phyloP scores from a whole-genome alignment of 2,888 invertebrate genomes.

The Bembecia ichneumoniformis region DNA sequence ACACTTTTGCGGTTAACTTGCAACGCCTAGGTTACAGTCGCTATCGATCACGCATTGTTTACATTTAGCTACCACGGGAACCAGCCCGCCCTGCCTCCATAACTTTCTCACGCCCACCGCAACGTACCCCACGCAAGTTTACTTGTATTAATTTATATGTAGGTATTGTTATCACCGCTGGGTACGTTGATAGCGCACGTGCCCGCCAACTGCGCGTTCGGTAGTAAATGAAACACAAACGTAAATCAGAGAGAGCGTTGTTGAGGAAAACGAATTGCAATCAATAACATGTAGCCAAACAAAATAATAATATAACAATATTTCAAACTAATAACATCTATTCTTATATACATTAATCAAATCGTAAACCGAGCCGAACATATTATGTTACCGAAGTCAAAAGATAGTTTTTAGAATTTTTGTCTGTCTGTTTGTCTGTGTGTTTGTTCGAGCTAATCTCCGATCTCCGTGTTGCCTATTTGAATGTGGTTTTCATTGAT shows the following conservation, averaged over 20 bases:
- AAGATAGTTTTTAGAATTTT: too few species aligned
- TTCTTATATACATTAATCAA: too few species aligned
- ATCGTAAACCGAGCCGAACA: too few species aligned
- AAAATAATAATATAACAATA: background rate
- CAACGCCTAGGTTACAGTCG: constrained; percentile 19
- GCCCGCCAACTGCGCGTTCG: constrained; percentile 26
- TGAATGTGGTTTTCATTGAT: too few species aligned
- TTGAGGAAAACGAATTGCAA: constrained; percentile 11
- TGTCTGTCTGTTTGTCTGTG: too few species aligned
- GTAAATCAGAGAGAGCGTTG: constrained; percentile 7
- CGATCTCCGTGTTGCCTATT: too few species aligned
- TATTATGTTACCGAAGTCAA: too few species aligned
- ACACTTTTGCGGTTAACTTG: constrained; percentile 20
- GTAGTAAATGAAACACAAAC: constrained; percentile 36
- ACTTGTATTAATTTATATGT: background rate
- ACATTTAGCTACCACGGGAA: constrained; percentile 64
- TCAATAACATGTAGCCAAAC: constrained; percentile 4
- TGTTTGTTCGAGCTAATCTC: too few species aligned
- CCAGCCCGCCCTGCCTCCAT: constrained; percentile 33
- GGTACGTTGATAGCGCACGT: constrained; percentile 21
- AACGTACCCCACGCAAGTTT: background rate
- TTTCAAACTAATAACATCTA: background rate
- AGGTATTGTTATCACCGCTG: constrained; percentile 24
- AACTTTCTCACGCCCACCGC: constrained; percentile 4
- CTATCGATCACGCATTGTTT: constrained; percentile 65